Percentiles rank a stretch among this genome's conserved stretches.
phyloP scores from a whole-genome alignment of 2,888 invertebrate genomes.

The Neoscelio sp. region DNA sequence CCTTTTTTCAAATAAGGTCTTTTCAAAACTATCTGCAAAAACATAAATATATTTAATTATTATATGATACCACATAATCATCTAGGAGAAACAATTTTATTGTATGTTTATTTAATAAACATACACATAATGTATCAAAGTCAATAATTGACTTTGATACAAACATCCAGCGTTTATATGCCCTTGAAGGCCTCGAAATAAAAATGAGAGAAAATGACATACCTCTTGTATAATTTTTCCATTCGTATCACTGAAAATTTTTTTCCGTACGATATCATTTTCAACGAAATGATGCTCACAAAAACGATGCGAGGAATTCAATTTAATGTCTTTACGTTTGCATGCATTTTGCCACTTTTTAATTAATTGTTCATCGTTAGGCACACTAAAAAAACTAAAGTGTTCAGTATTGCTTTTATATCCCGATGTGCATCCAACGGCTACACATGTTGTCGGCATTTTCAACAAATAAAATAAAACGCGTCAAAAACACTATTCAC shows the following conservation, averaged over 20 bases:
- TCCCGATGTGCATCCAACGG: background rate
- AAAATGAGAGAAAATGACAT: background rate
- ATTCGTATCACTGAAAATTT: background rate
- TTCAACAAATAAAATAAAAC: too few species aligned
- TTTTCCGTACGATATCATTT: background rate
- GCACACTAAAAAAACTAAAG: background rate
- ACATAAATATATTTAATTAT: too few species aligned
- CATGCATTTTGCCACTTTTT: background rate
- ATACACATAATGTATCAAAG: too few species aligned
- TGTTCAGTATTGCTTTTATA: background rate
- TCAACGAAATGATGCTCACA: background rate
- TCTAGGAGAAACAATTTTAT: too few species aligned
- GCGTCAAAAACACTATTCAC: too few species aligned
- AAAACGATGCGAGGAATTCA: background rate
- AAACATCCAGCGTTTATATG: too few species aligned
- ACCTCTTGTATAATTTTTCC: background rate
- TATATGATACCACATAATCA: too few species aligned
- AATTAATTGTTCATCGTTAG: background rate
- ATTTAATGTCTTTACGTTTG: background rate
- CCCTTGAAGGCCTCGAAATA: too few species aligned
- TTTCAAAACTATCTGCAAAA: background rate
- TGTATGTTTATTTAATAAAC: too few species aligned
- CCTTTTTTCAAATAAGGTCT: background rate
- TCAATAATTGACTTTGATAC: too few species aligned
- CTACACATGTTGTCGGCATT: background rate